A percentile compares a stretch with the other conserved stretches of the same genome.
phyloP scores from a whole-genome alignment of 1,140 invertebrate genomes.

The Drosophila micromelanica region DNA sequence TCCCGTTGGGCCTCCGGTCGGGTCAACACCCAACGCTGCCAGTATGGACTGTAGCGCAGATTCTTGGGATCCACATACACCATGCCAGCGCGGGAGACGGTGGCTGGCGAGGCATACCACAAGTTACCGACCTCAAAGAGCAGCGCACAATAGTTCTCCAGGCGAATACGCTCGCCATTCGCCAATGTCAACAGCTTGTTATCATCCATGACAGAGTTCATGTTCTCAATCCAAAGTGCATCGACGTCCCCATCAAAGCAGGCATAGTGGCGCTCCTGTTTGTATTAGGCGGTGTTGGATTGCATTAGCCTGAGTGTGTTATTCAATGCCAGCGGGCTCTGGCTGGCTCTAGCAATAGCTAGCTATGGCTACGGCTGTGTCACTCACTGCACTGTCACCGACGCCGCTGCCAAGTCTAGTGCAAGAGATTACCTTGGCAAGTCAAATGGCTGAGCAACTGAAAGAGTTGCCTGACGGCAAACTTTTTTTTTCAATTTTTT shows the following conservation, averaged over 20 bases:
- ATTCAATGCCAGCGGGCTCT: constrained; percentile 55
- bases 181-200: constrained; percentile 94
- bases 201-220: constrained; percentile 98
- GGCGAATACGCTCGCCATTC: constrained; percentile 94
- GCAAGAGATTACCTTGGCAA: constrained; percentile 55
- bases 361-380: constrained; percentile 3
- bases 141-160: constrained; percentile 92
- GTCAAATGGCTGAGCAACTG: constrained; percentile 45
- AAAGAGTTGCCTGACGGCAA: constrained; percentile 23
- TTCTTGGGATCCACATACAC: constrained; percentile 97
- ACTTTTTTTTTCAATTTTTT: constrained; percentile 24
- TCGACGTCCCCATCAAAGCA: constrained; percentile 97
- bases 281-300: constrained; percentile 42
- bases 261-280: constrained; percentile 91
- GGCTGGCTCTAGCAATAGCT: constrained; percentile 5
- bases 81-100: constrained; percentile 96
- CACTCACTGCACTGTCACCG: neutral
- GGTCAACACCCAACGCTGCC: constrained; percentile 89
- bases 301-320: constrained; percentile 77
- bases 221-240: constrained; percentile 97
- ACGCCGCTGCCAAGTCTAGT: neutral
- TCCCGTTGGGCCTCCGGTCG: constrained; percentile 70
- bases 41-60: constrained; percentile 93
- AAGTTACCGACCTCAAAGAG: constrained; percentile 96
- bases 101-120: constrained; percentile 95